A percentile compares a stretch with the other conserved stretches of the same genome.
Evolutionary conservation across 2,113 vertebrate species (phyloP).

Genomic region (Jaculus jaculus): DNA sequence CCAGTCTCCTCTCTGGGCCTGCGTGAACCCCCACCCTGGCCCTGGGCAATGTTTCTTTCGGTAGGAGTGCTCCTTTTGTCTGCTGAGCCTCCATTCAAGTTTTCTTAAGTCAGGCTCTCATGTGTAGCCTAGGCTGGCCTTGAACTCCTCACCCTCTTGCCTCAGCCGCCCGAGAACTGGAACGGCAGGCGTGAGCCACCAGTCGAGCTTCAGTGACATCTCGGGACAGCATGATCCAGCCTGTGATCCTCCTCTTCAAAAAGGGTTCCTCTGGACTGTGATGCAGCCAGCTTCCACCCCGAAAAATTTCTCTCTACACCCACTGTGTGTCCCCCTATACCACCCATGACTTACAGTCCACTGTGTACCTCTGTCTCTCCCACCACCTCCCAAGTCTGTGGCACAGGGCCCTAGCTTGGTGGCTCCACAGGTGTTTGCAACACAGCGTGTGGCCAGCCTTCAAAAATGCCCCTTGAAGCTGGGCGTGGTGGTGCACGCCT

Average conservation of each 20-base stretch:
- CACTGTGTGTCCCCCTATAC: too few species aligned
- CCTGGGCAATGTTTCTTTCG: neutral
- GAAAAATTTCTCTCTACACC: neutral
- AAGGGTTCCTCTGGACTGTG: neutral
- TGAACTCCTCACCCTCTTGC: neutral
- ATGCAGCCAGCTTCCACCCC: neutral
- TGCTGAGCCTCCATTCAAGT: neutral
- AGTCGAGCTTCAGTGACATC: neutral
- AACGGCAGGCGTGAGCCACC: neutral
- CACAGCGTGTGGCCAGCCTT: neutral
- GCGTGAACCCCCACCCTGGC: neutral
- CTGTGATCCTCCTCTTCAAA: neutral
- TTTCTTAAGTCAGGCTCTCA: neutral
- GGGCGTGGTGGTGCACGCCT: too few species aligned
- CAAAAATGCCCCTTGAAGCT: conserved; percentile 22
- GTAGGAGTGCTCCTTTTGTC: neutral
- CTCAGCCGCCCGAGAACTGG: neutral
- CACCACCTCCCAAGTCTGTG: neutral
- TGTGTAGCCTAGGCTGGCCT: neutral
- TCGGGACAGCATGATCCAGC: neutral
- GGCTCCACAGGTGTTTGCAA: neutral
- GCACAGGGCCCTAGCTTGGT: neutral
- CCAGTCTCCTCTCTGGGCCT: neutral
- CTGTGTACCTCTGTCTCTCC: neutral
- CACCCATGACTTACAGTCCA: accelerated